Evolutionary conservation across 2,797 vertebrate species (phyloP).

Genomic region (Propithecus deckenii): DNA sequence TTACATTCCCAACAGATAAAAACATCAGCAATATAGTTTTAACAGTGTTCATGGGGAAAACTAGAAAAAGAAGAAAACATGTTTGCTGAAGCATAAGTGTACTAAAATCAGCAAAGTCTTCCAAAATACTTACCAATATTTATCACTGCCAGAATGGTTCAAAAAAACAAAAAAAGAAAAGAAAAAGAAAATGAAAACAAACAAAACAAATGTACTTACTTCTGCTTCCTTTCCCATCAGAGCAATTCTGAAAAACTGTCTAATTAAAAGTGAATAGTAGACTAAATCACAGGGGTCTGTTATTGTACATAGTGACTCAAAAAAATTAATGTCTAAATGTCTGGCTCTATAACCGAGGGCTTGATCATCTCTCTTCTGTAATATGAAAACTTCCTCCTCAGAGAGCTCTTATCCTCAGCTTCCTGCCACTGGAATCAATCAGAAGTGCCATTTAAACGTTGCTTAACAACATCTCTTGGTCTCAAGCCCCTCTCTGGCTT

Average conservation of each 20-base stretch:
- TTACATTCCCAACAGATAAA: background rate
- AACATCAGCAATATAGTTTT: conserved; percentile 1
- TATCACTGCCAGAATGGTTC: background rate
- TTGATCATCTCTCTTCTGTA: background rate
- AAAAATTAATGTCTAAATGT: background rate
- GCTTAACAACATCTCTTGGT: background rate
- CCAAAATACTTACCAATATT: conserved; percentile 27
- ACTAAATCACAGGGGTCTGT: background rate
- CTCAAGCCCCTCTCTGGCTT: background rate
- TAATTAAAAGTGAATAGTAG: conserved; percentile 29
- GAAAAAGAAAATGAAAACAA: background rate
- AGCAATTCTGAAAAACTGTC: conserved; percentile 4
- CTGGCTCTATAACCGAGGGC: background rate
- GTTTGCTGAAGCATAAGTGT: conserved; percentile 23
- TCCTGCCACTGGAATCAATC: background rate
- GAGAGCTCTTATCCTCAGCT: background rate
- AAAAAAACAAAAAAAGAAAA: background rate
- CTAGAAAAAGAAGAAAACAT: background rate
- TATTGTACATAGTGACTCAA: conserved; percentile 10
- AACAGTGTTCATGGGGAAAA: background rate
- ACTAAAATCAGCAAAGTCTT: conserved; percentile 23
- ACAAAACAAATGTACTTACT: background rate
- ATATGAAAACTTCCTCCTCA: background rate
- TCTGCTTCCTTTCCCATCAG: background rate
- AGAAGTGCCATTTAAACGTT: background rate